phyloP scores from a whole-genome alignment of 2,888 invertebrate species.

The Synanthedon vespiformis region DNA sequence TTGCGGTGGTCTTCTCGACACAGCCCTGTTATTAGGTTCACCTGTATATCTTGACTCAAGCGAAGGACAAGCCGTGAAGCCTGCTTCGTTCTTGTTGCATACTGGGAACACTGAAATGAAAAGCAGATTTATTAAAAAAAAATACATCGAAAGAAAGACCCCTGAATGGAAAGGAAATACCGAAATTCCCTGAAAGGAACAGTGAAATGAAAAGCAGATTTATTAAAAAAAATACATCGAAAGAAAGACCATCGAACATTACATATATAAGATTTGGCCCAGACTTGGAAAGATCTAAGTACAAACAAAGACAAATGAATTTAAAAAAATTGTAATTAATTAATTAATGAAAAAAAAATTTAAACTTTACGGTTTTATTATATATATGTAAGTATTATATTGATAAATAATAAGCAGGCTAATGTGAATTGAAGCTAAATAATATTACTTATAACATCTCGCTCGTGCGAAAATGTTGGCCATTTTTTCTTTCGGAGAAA shows the following conservation, averaged over 20 bases:
- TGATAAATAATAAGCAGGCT: conserved; percentile 17
- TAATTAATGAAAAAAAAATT: too few relatives aligned
- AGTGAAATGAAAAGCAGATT: conserved; percentile 33
- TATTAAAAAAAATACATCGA: not conserved
- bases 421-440: conserved; percentile 43
- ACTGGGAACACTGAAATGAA: conserved; percentile 55
- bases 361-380: too few relatives aligned
- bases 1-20: conserved; percentile 62
- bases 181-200: too few relatives aligned
- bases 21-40: conserved; percentile 81
- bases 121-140: not conserved
- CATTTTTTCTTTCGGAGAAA: conserved; percentile 25
- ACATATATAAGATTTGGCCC: not conserved
- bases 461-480: conserved; percentile 49
- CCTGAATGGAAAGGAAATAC: too few relatives aligned
- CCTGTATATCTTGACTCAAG: conserved; percentile 78
- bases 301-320: too few relatives aligned
- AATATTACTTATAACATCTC: conserved; percentile 26
- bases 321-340: too few relatives aligned
- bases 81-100: conserved; percentile 60
- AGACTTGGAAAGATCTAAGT: too few relatives aligned
- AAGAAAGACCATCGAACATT: too few relatives aligned
- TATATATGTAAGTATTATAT: too few relatives aligned
- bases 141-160: not conserved
- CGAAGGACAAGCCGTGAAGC: conserved; percentile 58